Conservation (phyloP, 2,113 vertebrate species). For the Calidris pugnax region DNA sequence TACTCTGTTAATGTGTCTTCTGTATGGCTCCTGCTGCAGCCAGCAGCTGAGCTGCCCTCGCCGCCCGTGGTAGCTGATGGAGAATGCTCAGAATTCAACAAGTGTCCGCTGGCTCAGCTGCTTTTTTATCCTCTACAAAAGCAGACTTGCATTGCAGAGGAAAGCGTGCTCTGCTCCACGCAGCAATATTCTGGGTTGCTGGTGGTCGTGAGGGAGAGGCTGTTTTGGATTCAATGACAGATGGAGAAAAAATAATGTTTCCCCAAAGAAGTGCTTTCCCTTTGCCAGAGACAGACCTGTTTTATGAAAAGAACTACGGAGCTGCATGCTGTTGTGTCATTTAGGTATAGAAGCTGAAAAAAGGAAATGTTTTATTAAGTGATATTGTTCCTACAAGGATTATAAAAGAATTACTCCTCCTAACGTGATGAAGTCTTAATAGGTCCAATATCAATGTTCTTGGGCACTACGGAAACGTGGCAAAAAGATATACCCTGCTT, state of each 20-base stretch:
- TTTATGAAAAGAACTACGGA: background rate
- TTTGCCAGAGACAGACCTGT: background rate
- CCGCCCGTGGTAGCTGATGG: background rate
- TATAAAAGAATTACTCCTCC: background rate
- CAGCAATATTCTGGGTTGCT: background rate
- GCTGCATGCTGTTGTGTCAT: background rate
- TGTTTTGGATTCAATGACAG: background rate
- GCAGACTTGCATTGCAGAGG: background rate
- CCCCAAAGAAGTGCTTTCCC: background rate
- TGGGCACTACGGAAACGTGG: background rate
- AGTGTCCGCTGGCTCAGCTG: background rate
- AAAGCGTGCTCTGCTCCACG: background rate
- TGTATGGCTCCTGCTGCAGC: background rate
- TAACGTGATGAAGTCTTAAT: background rate
- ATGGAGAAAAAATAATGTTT: background rate
- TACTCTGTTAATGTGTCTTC: background rate
- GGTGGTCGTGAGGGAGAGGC: background rate
- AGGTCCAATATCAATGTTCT: background rate
- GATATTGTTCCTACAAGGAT: background rate
- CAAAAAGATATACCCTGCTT: background rate
- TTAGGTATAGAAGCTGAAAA: background rate
- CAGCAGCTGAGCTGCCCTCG: conserved; percentile 9
- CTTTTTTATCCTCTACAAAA: background rate
- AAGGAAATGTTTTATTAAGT: background rate
- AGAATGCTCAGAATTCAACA: conserved; percentile 50